Conservation (phyloP, 2,113 vertebrate genomes). For the Pholis gunnellus region DNA sequence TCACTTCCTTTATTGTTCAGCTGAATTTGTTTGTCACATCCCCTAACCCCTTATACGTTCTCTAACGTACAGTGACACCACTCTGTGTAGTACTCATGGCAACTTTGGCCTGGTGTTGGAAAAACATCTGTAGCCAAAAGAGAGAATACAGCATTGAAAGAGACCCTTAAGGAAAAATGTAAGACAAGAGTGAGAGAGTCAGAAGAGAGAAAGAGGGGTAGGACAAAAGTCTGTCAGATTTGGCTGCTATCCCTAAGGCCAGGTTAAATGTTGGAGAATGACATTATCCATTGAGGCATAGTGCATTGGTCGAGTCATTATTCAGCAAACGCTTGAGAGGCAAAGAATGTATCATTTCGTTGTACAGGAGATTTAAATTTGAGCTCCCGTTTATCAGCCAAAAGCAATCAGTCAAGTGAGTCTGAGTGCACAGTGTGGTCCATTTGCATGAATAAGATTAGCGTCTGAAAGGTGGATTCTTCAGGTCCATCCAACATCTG, state of each 20-base stretch:
- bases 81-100: slow-evolving; percentile 3
- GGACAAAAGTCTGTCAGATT: neutral
- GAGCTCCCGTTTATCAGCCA: slow-evolving; percentile 69
- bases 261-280: slow-evolving; percentile 7
- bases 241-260: neutral
- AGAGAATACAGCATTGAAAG: slow-evolving; percentile 21
- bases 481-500: slow-evolving; percentile 72
- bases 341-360: slow-evolving; percentile 48
- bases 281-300: neutral
- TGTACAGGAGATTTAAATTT: slow-evolving; percentile 48
- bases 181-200: neutral
- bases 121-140: slow-evolving; percentile 52
- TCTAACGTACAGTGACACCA: neutral
- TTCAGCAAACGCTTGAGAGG: neutral
- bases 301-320: slow-evolving; percentile 6
- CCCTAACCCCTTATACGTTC: neutral
- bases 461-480: slow-evolving; percentile 71
- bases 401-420: slow-evolving; percentile 69
- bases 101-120: slow-evolving; percentile 34
- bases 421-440: slow-evolving; percentile 62
- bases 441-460: slow-evolving; percentile 78
- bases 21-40: slow-evolving; percentile 8
- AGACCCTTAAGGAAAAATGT: slow-evolving; percentile 14
- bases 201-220: neutral
- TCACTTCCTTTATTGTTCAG: slow-evolving; percentile 49